Base-by-base conservation (phyloP, 2,888 invertebrate species). In the Xestia c-nigrum region DNA sequence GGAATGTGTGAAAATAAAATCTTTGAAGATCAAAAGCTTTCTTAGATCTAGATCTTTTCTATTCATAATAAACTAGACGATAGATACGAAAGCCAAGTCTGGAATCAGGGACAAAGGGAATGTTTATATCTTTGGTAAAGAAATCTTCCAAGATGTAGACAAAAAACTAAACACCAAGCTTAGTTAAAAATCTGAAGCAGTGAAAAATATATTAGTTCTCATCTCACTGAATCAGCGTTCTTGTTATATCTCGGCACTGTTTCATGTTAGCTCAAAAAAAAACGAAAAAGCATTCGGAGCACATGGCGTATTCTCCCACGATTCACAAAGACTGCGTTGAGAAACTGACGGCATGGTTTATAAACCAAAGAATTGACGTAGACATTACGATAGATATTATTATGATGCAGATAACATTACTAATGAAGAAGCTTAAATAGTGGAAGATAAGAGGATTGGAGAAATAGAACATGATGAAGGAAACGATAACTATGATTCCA, bases 221-320 rank as follows among this genome's bases (percentile, higher is more conserved):
- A 74, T 72, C 73, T 65, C 64, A 80, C 65, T 80, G 75, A 67
- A 69, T 75, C 77, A 72, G 68, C 63, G 67, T 78, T 76, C 80
- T 81, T 81, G 84, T 80, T 82, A 69, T 76, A 88, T 88, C 83
- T 67, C 57, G 46, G 19, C 50, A 69, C 61, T 59, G 55, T 63
- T 84, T 76, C 31, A 71, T 81, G 72, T 81, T 80, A 71, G 80
- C 74, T 69, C 55, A 69, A 86, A 85, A 83, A 1, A 83, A 88
- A 82, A 76, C 43, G 67, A 70, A 83, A 79, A 68, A 76, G 81
- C 76, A 78, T 85, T 85, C 83, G 82, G 76, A 73, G 66, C 87
- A 87, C 78, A 89, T 89, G 88, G 78, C 75, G 76, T 73, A 61
- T 68, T 80, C 86, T 92, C 91, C 89, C 92, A 91, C 91, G 90